Conservation (phyloP, 2,797 vertebrate species). For the Ispidina picta region DNA sequence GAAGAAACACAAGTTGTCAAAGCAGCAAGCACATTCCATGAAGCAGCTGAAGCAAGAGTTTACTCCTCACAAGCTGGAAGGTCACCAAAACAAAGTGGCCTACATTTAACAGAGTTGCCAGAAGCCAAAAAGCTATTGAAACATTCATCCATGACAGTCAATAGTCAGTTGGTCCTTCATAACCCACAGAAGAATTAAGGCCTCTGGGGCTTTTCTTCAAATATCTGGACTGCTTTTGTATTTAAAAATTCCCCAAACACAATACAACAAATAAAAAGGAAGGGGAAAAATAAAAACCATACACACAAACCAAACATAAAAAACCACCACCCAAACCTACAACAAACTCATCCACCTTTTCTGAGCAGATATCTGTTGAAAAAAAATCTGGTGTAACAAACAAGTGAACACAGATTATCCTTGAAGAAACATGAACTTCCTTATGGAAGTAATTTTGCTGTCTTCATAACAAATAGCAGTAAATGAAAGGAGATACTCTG, state of each 20-base stretch:
- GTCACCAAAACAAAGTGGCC: background rate
- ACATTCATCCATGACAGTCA: background rate
- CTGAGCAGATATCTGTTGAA: background rate
- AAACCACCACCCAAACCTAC: background rate
- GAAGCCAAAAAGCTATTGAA: background rate
- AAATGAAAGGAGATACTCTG: background rate
- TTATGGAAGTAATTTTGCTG: background rate
- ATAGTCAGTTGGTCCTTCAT: background rate
- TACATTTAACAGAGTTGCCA: background rate
- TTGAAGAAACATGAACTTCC: background rate
- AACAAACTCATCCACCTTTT: background rate
- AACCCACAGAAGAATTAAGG: background rate
- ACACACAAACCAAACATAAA: background rate
- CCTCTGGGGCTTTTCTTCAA: background rate
- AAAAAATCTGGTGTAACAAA: background rate
- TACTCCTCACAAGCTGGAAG: background rate
- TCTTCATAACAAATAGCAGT: background rate
- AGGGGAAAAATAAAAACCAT: rapidly evolving
- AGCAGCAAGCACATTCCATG: background rate
- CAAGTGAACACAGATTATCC: background rate
- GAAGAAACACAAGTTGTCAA: conserved; percentile 19
- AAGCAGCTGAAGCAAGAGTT: background rate
- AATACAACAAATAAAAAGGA: background rate
- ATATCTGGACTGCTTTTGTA: background rate
- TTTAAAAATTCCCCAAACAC: background rate